A percentile compares a stretch with the other conserved stretches of the same genome.
These are phyloP conservation scores for Neolamprologus tretocephalus DNA, from an alignment of 2,113 vertebrate genomes.

Conservation along the genomic window DNA sequence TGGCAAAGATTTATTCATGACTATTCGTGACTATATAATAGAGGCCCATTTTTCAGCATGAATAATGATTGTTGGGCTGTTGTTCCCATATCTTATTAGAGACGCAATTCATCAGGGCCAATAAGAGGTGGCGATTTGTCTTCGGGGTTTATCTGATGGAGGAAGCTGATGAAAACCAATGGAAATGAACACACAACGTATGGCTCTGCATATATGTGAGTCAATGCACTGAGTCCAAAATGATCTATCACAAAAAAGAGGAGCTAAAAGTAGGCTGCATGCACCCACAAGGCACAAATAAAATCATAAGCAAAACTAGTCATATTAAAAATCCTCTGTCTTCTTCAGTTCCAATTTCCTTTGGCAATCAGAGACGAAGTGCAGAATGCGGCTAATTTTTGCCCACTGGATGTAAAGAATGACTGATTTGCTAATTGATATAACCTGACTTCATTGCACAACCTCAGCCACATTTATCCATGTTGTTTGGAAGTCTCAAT, in stretches of 20 bases:
- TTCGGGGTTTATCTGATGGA: conserved; percentile 59
- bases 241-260: conserved; percentile 25
- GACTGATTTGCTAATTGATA: neutral
- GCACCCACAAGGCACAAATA: neutral
- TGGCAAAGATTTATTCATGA: conserved; percentile 59
- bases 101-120: conserved; percentile 57
- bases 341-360: neutral
- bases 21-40: conserved; percentile 35
- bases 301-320: conserved; percentile 5
- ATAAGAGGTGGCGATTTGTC: conserved; percentile 64
- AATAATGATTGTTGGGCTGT: conserved; percentile 48
- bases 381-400: neutral
- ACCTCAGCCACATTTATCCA: neutral
- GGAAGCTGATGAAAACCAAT: conserved; percentile 60
- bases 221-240: conserved; percentile 7
- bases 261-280: neutral
- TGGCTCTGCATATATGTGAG: conserved; percentile 33
- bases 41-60: conserved; percentile 48
- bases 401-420: neutral
- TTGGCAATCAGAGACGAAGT: neutral
- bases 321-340: neutral
- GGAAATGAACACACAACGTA: conserved; percentile 41
- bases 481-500: conserved; percentile 1
- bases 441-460: neutral
- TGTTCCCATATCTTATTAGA: conserved; percentile 50